Evolutionary conservation across 2,113 vertebrate species (phyloP), one percentile per base, ranked within the genome.

Genomic region (Solea senegalensis): DNA sequence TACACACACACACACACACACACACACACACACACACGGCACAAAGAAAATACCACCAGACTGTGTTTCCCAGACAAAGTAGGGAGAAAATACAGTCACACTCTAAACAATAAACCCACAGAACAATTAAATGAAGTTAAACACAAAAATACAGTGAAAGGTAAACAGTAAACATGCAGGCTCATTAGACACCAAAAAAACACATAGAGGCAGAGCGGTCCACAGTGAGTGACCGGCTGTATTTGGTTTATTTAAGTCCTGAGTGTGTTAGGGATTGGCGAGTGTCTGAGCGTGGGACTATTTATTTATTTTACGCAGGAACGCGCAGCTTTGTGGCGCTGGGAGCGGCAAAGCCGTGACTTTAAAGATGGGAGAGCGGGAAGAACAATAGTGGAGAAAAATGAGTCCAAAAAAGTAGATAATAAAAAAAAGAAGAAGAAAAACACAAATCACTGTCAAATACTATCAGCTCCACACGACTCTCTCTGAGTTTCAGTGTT

Each of bases 241-340:
- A 43, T 56, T 72, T 71, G 82, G 84, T 94, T 92, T 91, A 83
- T 92, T 93, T 92, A 67, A 78, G 21, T 48, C 72, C 12, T 39
- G 57, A 63, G 57, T 74, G 85, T 89, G 85, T 92, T 86, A 76
- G 74, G 81, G 60, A 65, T 64, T 68, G 78, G 73, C 63, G 78
- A 90, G 91, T 85, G 85, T 89, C 78, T 74, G 72, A 75, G 91
- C 88, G 60, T 91, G 75, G 58, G 54, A 67, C 78, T 90, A 86
- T 92, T 93, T 90, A 82, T 93, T 93, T 89, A 82, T 90, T 84
- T 86, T 78, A 69, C 54, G 40, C 53, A 74, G 74, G 59, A 86
- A 51, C 77, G n/a, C 53, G 54, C 67, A 83, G 76, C 67, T 82
- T 72, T 64, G 74, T 65, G 70, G 70, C 65, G 79, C 48, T n/a